phyloP scores from a whole-genome alignment of 2,113 vertebrate genomes.

The human (Homo sapiens) region GRCh38 chr2:151860001-151860500 shows the following conservation, averaged over 20 bases:
- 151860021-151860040: background rate
- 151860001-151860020: background rate
- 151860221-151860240: background rate
- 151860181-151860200: background rate
- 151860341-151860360: conserved; percentile 26
- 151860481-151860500: background rate
- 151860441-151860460: background rate
- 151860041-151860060: background rate
- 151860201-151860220: conserved; percentile 7
- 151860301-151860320: background rate
- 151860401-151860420: background rate
- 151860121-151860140: background rate
- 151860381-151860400: conserved; percentile 14
- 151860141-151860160: background rate
- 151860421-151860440: background rate
- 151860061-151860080: background rate
- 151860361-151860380: conserved; percentile 29
- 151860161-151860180: background rate
- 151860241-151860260: background rate
- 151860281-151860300: background rate
- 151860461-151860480: background rate
- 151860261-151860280: background rate
- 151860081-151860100: background rate
- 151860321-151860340: conserved; percentile 25
- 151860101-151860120: background rate